A percentile compares a stretch with the other conserved stretches of the same genome.
phyloP scores from a whole-genome alignment of 2,888 invertebrate species.

The Cerceris rybyensis region DNA sequence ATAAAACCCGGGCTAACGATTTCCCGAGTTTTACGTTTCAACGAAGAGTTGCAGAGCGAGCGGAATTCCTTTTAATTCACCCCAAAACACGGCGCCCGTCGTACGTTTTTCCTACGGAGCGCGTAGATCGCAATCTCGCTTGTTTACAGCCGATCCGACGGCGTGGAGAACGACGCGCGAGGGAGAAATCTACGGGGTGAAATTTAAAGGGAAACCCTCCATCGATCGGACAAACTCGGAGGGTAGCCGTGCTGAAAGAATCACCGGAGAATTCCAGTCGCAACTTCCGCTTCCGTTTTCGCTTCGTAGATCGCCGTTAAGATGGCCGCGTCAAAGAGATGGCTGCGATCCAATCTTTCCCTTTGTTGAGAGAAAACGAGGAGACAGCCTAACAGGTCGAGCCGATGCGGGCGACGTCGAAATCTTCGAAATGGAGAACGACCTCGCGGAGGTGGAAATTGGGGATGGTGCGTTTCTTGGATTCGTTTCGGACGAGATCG shows the following conservation, averaged over 20 bases:
- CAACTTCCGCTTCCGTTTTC: neutral
- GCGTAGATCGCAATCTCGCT: too few relatives aligned
- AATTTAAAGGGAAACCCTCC: too few relatives aligned
- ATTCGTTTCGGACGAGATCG: too few relatives aligned
- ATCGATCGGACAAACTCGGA: too few relatives aligned
- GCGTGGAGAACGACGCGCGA: too few relatives aligned
- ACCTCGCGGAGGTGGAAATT: constrained; percentile 12
- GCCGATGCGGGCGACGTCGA: constrained; percentile 2
- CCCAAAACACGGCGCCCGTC: too few relatives aligned
- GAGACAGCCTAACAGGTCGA: constrained; percentile 11
- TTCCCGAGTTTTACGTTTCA: neutral
- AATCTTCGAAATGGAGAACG: constrained; percentile 8
- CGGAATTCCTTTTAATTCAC: too few relatives aligned
- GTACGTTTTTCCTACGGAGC: too few relatives aligned
- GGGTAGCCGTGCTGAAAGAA: neutral
- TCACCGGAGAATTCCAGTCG: constrained; percentile 17
- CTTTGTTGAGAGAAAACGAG: constrained; percentile 22
- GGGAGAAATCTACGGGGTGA: too few relatives aligned
- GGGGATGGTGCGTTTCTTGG: too few relatives aligned
- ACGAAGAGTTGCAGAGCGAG: neutral
- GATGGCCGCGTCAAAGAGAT: neutral
- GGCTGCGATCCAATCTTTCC: constrained; percentile 29
- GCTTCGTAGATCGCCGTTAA: neutral
- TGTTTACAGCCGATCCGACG: too few relatives aligned
- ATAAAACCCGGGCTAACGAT: neutral